Evolutionary conservation across 2,797 vertebrate genomes (phyloP).

Genomic region (Enteromius treurensis): DNA sequence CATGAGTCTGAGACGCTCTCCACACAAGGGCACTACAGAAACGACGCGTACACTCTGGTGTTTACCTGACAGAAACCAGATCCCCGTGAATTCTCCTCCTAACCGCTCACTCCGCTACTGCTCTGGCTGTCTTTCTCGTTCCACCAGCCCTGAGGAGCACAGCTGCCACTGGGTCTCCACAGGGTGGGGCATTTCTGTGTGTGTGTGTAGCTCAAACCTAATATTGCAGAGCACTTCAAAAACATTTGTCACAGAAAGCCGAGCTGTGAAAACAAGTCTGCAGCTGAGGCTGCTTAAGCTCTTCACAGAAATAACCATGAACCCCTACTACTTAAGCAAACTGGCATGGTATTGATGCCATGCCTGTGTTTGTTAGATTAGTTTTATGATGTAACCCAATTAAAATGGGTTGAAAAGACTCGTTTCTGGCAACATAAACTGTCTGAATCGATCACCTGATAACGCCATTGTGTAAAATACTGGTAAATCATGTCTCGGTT

Average conservation of each 20-base stretch:
- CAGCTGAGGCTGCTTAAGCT: neutral
- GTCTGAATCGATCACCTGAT: neutral
- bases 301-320: constrained; percentile 15
- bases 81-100: constrained; percentile 26
- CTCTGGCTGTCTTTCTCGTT: constrained; percentile 49
- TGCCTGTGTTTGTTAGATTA: neutral
- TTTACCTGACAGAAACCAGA: constrained; percentile 50
- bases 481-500: neutral
- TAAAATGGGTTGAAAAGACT: neutral
- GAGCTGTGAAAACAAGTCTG: constrained; percentile 33
- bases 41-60: constrained; percentile 3
- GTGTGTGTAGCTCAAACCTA: constrained; percentile 19
- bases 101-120: constrained; percentile 29
- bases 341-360: neutral
- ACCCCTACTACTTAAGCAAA: neutral
- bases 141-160: constrained; percentile 40
- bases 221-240: constrained; percentile 26
- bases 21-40: constrained; percentile 39
- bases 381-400: neutral
- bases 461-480: neutral
- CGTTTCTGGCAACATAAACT: neutral
- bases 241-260: constrained; percentile 14
- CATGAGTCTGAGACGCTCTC: neutral
- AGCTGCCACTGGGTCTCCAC: constrained; percentile 47
- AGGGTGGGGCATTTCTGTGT: constrained; percentile 26